Conservation (phyloP, 2,113 vertebrate genomes). For the Bungarus multicinctus region DNA sequence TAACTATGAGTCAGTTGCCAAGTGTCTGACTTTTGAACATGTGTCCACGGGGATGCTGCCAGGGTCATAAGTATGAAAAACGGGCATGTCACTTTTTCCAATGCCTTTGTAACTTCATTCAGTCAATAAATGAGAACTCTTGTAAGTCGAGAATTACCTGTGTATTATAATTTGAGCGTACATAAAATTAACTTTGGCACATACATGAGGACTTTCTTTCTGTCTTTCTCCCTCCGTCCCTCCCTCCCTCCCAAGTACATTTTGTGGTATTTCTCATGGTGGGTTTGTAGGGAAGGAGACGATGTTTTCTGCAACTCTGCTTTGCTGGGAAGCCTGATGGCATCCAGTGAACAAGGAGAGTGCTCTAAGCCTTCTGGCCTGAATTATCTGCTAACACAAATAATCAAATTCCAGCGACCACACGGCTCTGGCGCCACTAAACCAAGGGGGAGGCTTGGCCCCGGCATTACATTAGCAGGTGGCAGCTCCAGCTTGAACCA, state of each 20-base stretch:
- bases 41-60: background rate
- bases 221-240: background rate
- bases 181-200: slow-evolving; percentile 13
- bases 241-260: background rate
- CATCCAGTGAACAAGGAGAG: slow-evolving; percentile 62
- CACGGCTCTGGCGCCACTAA: slow-evolving; percentile 59
- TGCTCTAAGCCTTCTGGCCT: slow-evolving; percentile 67
- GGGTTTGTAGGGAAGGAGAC: slow-evolving; percentile 13
- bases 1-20: background rate
- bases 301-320: background rate
- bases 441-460: slow-evolving; percentile 29
- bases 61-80: background rate
- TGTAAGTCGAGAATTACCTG: slow-evolving; percentile 4
- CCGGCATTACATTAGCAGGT: slow-evolving; percentile 53
- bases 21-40: background rate
- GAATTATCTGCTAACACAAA: slow-evolving; percentile 78
- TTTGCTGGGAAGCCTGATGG: slow-evolving; percentile 63
- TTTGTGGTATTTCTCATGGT: background rate
- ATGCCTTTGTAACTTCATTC: background rate
- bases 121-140: background rate
- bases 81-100: background rate
- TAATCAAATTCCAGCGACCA: slow-evolving; percentile 71
- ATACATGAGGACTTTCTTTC: background rate
- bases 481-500: slow-evolving; percentile 50
- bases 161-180: background rate